Conservation (phyloP, 30 jellyfish, hydroid and myxozoan species). For the Cassiopea andromeda region DNA sequence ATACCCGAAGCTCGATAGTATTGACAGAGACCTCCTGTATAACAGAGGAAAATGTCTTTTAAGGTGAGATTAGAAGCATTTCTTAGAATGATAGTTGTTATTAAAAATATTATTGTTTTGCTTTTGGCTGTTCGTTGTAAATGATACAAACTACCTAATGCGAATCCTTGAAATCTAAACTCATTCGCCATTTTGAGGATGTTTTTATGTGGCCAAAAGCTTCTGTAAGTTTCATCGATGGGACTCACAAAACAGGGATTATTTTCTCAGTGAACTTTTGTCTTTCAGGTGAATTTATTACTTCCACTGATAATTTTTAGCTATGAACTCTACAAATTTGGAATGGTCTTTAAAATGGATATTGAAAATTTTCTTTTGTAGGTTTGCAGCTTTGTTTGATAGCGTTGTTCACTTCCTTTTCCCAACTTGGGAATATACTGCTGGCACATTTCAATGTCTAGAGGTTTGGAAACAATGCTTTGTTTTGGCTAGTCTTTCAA, state of each 20-base stretch:
- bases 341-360: background rate
- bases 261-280: no score
- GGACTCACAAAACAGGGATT: no score
- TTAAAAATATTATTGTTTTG: no score
- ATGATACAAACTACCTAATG: no score
- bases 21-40: constrained; percentile 76
- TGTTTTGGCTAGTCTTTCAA: background rate
- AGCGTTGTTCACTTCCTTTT: constrained; percentile 77
- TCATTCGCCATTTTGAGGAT: no score
- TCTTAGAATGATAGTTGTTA: background rate
- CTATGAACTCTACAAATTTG: no score
- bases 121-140: no score
- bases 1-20: constrained; percentile 84
- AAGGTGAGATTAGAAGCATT: constrained; percentile 37
- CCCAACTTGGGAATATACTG: constrained; percentile 94
- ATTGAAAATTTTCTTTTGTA: background rate
- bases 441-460: constrained; percentile 84
- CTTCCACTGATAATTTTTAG: no score
- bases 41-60: constrained; percentile 66
- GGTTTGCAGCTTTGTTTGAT: constrained; percentile 79
- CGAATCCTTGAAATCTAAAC: no score
- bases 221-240: no score
- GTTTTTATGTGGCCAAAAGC: no score
- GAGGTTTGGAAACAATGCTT: constrained; percentile 44
- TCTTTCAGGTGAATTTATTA: no score